Percentiles rank a stretch among this genome's conserved stretches.
These are phyloP conservation scores for Aphodius granarius DNA, from an alignment of 2,888 invertebrate genomes.

Conservation along the genomic window DNA sequence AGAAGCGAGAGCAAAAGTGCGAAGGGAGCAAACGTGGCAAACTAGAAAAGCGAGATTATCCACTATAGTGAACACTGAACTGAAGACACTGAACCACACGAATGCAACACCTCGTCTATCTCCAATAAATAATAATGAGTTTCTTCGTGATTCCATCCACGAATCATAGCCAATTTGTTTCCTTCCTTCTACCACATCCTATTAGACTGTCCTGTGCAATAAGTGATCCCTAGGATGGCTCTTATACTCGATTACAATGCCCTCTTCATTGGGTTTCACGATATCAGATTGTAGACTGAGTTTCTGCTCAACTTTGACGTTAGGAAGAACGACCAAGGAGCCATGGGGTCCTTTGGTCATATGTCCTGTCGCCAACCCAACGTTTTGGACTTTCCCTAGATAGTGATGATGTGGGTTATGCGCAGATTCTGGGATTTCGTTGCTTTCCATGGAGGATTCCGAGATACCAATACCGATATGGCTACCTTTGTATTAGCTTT, in stretches of 20 bases:
- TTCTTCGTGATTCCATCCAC: neutral
- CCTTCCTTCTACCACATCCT: neutral
- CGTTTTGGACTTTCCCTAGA: conserved; percentile 50
- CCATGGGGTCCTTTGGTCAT: conserved; percentile 60
- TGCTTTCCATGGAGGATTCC: conserved; percentile 29
- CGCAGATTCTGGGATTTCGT: conserved; percentile 40
- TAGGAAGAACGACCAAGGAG: conserved; percentile 56
- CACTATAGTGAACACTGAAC: too few species aligned
- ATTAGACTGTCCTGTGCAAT: neutral
- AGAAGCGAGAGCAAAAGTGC: too few species aligned
- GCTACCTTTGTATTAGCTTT: conserved; percentile 40
- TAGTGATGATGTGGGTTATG: conserved; percentile 46
- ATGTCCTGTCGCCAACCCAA: conserved; percentile 49
- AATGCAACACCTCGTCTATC: too few species aligned
- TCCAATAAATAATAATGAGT: neutral
- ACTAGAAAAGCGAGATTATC: too few species aligned
- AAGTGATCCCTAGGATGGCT: neutral
- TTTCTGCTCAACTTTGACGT: conserved; percentile 55
- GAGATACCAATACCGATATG: conserved; percentile 46
- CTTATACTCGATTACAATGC: conserved; percentile 60
- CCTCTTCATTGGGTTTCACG: conserved; percentile 62
- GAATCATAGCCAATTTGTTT: neutral
- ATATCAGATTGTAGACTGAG: conserved; percentile 63
- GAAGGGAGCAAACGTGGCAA: too few species aligned
- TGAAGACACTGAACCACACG: neutral